Base-by-base conservation (phyloP, 2,888 invertebrate species). In the Sarcophaga carnaria region DNA sequence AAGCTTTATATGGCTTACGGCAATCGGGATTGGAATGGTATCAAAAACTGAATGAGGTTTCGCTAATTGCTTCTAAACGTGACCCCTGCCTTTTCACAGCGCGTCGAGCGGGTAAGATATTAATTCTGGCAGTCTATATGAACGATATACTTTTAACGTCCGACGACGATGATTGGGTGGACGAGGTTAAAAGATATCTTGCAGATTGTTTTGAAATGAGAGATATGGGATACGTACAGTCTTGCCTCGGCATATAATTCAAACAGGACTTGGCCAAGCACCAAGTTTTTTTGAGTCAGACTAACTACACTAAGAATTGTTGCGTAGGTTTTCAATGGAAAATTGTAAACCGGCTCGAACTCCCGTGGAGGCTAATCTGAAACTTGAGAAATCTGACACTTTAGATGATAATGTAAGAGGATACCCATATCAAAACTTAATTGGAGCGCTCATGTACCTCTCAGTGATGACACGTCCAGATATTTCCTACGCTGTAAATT, bases 141-240 rank as follows among this genome's bases (percentile, higher is more conserved):
- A 88, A 88, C 59, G 89, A 88, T 60, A 17, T 88, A 20, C 45
- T 89, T 27, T 20, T 88, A 63, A 88, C 88, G 20, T 85, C 87
- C 27, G 78, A 88, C 70, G 78, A 85, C 49, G 49, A 64, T 3
- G 20, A 12, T n/a, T 83, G 63, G 83, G 17, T 88, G 11, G 17
- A 54, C 6, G 71, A 84, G 11, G n/a, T 84, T 2, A 89, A 89
- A 66, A 4, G 27, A 11, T 22, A 78, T 4, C 25, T 88, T 11
- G 66, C 78, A 11, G 14, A 81, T 72, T 66, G 49, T 8, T 88
- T 88, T 37, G 37, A 37, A 10, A 37, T 37, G 8, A 37, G 8
- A 37, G 2, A 37, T 10, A 37, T 8, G 8, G 86, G 86, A 2
- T 72, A 20, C 3, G 54, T 37, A 8, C 5, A 77, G 10, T 59